A percentile compares a stretch with the other conserved stretches of the same genome.
phyloP scores from a whole-genome alignment of 2,888 invertebrate genomes.

The Oscheius myriophilus region DNA sequence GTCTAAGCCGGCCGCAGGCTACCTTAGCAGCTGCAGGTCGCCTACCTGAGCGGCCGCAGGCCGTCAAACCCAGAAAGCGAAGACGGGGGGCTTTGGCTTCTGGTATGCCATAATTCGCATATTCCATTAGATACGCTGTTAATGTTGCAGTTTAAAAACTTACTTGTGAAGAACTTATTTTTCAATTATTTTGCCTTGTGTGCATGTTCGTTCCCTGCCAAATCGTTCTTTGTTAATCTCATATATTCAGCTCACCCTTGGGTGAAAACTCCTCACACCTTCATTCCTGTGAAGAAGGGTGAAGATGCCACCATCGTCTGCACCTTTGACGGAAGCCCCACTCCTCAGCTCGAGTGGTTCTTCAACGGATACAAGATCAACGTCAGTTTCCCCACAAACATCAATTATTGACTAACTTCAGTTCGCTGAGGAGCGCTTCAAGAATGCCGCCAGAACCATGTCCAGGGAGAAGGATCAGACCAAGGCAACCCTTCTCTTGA shows the following conservation, averaged over 20 bases:
- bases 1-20: too few species aligned
- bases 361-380: conserved; percentile 62
- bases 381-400: conserved; percentile 34
- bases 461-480: conserved; percentile 42
- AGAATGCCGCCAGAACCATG: conserved; percentile 40
- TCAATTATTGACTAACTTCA: conserved; percentile 20
- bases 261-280: conserved; percentile 52
- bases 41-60: too few species aligned
- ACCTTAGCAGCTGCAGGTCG: too few species aligned
- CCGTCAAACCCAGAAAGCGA: too few species aligned
- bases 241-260: conserved; percentile 38
- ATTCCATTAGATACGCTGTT: too few species aligned
- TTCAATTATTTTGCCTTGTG: too few species aligned
- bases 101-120: too few species aligned
- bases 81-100: too few species aligned
- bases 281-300: conserved; percentile 53
- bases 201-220: too few species aligned
- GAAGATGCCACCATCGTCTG: conserved; percentile 54
- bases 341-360: conserved; percentile 61
- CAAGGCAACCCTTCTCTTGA: conserved; percentile 39
- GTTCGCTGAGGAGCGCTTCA: conserved; percentile 47
- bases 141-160: too few species aligned
- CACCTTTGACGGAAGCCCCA: conserved; percentile 61
- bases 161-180: too few species aligned
- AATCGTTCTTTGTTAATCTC: not conserved